A percentile compares a stretch with the other conserved stretches of the same genome.
These are phyloP conservation scores for Pseudococcus longispinus DNA, from an alignment of 2,888 invertebrate genomes.

Conservation along the genomic window DNA sequence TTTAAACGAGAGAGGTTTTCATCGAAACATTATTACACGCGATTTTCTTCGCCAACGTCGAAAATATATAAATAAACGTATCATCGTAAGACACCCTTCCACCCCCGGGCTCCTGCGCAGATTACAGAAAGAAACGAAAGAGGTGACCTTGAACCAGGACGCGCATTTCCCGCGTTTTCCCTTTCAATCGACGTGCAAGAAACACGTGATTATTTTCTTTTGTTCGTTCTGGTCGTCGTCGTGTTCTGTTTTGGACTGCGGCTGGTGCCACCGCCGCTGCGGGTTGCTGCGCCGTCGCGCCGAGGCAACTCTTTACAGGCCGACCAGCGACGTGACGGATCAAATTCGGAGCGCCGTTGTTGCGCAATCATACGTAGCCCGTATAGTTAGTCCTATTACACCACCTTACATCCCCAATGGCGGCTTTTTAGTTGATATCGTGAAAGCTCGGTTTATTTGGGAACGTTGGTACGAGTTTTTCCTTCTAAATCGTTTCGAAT, in stretches of 20 bases:
- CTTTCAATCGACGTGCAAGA: slow-evolving; percentile 33
- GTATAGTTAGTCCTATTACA: neutral
- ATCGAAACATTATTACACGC: neutral
- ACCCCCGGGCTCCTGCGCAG: neutral
- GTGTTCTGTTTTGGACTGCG: neutral
- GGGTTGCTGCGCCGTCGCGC: neutral
- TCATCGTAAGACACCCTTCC: neutral
- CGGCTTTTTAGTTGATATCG: too few relatives aligned
- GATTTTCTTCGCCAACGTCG: neutral
- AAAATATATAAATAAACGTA: neutral
- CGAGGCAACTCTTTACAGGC: neutral
- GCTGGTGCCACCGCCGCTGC: neutral
- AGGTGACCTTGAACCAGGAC: slow-evolving; percentile 39
- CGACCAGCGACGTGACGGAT: neutral
- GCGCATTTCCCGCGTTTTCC: slow-evolving; percentile 50
- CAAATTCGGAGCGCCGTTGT: neutral
- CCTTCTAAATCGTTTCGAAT: too few relatives aligned
- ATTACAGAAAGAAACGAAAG: neutral
- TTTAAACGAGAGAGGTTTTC: too few relatives aligned
- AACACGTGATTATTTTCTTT: slow-evolving; percentile 29
- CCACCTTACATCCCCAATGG: neutral
- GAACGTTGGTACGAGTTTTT: too few relatives aligned
- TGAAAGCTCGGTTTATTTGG: too few relatives aligned
- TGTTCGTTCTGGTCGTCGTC: neutral
- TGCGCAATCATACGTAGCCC: neutral